phyloP scores from a whole-genome alignment of 2,888 invertebrate genomes.

The Diaperis boleti region DNA sequence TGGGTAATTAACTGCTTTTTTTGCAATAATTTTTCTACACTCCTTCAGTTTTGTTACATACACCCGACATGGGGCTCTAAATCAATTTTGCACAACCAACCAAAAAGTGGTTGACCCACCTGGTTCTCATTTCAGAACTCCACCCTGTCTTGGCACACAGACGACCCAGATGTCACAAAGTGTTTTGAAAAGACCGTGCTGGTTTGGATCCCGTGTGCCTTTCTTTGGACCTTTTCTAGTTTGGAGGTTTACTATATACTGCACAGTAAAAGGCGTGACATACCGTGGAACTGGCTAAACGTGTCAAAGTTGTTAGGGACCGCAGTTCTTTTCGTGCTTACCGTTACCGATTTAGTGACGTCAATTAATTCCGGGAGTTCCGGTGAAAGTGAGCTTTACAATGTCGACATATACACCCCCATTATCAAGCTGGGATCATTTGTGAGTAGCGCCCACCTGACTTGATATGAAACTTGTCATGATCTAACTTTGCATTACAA shows the following conservation, averaged over 20 bases:
- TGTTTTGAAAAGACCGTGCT: conserved; percentile 94
- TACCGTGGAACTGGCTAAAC: conserved; percentile 83
- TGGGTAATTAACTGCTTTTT: too few species aligned
- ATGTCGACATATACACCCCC: conserved; percentile 83
- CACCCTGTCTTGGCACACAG: conserved; percentile 83
- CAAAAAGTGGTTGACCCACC: too few species aligned
- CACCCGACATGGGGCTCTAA: conserved; percentile 19
- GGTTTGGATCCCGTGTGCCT: conserved; percentile 89
- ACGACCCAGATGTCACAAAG: conserved; percentile 83
- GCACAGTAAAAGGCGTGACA: conserved; percentile 80
- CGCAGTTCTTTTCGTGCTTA: conserved; percentile 74
- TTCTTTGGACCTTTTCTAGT: conserved; percentile 82
- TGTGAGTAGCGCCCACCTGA: conserved; percentile 86
- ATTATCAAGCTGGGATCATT: conserved; percentile 82
- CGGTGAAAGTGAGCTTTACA: conserved; percentile 70
- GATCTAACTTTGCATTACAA: too few species aligned
- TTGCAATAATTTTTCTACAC: not conserved
- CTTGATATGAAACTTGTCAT: not conserved
- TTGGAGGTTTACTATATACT: conserved; percentile 82
- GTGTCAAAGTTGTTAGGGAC: conserved; percentile 78
- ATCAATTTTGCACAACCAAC: too few species aligned
- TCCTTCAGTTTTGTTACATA: not conserved
- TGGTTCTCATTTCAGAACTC: conserved; percentile 78
- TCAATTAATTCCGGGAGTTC: conserved; percentile 69
- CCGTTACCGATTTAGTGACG: conserved; percentile 76